Conservation (phyloP, 2,797 vertebrate species). For the Neosilurus hyrtlii region DNA sequence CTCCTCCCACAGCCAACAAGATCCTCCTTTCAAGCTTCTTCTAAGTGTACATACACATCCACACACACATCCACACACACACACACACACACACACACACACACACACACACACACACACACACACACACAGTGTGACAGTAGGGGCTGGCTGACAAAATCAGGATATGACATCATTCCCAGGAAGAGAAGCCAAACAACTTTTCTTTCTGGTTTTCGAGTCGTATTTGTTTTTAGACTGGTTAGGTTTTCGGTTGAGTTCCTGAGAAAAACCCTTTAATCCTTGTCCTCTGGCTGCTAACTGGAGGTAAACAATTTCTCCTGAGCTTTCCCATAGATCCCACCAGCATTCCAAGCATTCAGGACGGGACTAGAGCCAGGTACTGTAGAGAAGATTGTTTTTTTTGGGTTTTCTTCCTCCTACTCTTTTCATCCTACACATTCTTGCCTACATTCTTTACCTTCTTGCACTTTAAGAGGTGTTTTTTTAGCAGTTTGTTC, state of each 20-base stretch:
- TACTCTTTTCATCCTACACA: not conserved
- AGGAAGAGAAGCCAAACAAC: constrained; percentile 76
- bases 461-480: not conserved
- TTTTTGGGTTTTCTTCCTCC: constrained; percentile 36
- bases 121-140: constrained; percentile 47
- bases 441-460: not conserved
- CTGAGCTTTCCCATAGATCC: constrained; percentile 61
- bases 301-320: constrained; percentile 56
- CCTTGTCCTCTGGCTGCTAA: constrained; percentile 56
- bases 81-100: constrained; percentile 47
- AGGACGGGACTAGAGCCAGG: constrained; percentile 66
- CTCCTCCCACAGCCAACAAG: constrained; percentile 58
- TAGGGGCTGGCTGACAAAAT: constrained; percentile 70
- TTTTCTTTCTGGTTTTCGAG: constrained; percentile 52
- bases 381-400: constrained; percentile 60
- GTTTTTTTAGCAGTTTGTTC: not conserved
- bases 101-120: constrained; percentile 46
- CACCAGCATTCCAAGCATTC: constrained; percentile 62
- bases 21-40: constrained; percentile 57
- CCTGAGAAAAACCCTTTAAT: constrained; percentile 48
- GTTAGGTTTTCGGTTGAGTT: constrained; percentile 51
- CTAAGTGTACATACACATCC: constrained; percentile 32
- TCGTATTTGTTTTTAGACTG: constrained; percentile 49
- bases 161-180: constrained; percentile 91
- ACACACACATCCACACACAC: constrained; percentile 49